Base-by-base conservation (phyloP, 37 sponge, comb jelly and placozoan species). In the Chondrilla cf. caribensis region DNA sequence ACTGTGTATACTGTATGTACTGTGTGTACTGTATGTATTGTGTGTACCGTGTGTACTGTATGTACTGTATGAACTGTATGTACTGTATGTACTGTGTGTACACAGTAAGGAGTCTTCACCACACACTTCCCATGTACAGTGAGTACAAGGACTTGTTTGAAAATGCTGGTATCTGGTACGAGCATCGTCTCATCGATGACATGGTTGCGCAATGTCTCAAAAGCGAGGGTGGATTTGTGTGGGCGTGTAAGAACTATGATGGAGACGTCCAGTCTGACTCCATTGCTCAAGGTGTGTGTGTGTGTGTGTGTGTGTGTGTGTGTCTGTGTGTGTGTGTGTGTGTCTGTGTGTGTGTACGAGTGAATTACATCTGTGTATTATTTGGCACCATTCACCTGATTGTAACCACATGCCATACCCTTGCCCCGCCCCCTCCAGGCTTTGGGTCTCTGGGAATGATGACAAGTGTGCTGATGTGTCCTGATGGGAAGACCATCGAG, bases 231-330 rank as follows among this genome's bases (percentile, higher is more conserved):
- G 97, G 94, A 17, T 97, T 94, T 82, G 95, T 97, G 47, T 97
- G 97, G 97, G 94, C 97, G 36, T 97, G 97, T 75, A 97, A 97
- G 88, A 97, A 97, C 88, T 97, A 97, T 38, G 97, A 97, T 78
- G 97, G 97, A 51, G 97, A 97, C 35, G 54, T 65, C 14, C 68
- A 65, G 75, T 86, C 92, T 29, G 97, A 97, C 66, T 58, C 90
- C 31, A 81, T 97, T 42, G 97, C 97, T 60, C 97, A 97, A 89
- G 93, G 93, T 92, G 28, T 17, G 58, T n/a, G n/a, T n/a, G n/a
- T n/a, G 17, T 17, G 59, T 15, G 14, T 5, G 33, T 24, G 54
- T 2, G 8, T n/a, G 60, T n/a, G 11, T 19, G 11, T 66, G 68
- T 21, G 38, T 31, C 2, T 70, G 5, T 1, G 36, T 2, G 8